Conservation (phyloP, 2,113 vertebrate genomes). For the Terrapene triunguis region DNA sequence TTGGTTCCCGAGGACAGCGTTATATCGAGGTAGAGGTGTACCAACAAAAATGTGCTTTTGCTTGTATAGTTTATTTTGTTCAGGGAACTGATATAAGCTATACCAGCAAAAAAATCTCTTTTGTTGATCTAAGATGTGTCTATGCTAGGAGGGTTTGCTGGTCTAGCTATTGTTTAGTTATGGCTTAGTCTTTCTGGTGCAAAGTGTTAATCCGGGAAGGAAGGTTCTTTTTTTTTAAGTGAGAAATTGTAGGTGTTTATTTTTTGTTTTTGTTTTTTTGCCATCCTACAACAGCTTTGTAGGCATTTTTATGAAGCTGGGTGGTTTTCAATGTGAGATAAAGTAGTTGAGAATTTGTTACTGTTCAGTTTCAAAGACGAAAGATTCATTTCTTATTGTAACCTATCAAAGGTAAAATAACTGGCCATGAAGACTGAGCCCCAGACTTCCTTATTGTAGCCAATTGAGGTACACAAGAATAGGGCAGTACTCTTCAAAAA, state of each 20-base stretch:
- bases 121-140: not conserved
- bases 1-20: no score
- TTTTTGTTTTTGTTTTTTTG: not conserved
- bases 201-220: not conserved
- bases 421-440: not conserved
- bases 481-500: not conserved
- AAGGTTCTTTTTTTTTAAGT: not conserved
- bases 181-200: not conserved
- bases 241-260: not conserved
- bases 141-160: not conserved
- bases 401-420: not conserved
- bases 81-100: no score
- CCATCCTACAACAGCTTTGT: not conserved
- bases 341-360: constrained; percentile 5
- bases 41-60: not conserved
- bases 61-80: not conserved
- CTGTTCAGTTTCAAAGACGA: not conserved
- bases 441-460: not conserved
- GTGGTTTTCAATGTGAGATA: rapidly evolving
- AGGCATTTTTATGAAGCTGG: not conserved
- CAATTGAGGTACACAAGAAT: not conserved
- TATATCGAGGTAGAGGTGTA: no score
- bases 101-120: not conserved
- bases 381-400: not conserved
- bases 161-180: not conserved